Percentiles rank a stretch among this genome's conserved stretches.
Conservation (phyloP, 1,140 invertebrate genomes). For the Hestina assimilis region DNA sequence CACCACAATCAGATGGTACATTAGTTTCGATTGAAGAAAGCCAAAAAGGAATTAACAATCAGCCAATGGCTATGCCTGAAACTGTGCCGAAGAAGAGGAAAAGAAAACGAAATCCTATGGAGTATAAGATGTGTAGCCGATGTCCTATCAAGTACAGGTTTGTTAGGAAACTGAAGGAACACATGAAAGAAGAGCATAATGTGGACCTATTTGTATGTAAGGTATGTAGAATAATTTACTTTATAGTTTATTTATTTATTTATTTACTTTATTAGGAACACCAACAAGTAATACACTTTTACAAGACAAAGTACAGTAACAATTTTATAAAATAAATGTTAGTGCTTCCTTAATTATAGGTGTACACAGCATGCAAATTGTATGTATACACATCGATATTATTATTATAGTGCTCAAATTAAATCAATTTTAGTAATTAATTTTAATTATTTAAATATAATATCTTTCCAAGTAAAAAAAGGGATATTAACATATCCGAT, state of each 20-base stretch:
- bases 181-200: constrained; percentile 61
- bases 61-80: background rate
- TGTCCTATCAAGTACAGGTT: constrained; percentile 65
- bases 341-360: too few relatives aligned
- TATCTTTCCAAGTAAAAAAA: too few relatives aligned
- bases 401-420: too few relatives aligned
- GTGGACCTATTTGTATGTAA: constrained; percentile 56
- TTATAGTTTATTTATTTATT: constrained; percentile 5
- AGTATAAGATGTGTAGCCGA: constrained; percentile 44
- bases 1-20: constrained; percentile 29
- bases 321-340: too few relatives aligned
- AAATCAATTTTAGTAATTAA: too few relatives aligned
- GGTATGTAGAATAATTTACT: constrained; percentile 35
- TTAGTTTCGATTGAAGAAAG: constrained; percentile 18
- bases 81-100: constrained; percentile 28
- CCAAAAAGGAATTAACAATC: background rate
- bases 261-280: background rate
- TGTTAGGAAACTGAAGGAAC: constrained; percentile 59
- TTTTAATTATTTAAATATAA: too few relatives aligned
- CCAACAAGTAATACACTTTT: too few relatives aligned
- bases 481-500: too few relatives aligned
- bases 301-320: too few relatives aligned
- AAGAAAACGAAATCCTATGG: constrained; percentile 52
- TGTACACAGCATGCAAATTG: too few relatives aligned
- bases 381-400: too few relatives aligned